Conservation (phyloP, 2,797 vertebrate species). For the Dermochelys coriacea region DNA sequence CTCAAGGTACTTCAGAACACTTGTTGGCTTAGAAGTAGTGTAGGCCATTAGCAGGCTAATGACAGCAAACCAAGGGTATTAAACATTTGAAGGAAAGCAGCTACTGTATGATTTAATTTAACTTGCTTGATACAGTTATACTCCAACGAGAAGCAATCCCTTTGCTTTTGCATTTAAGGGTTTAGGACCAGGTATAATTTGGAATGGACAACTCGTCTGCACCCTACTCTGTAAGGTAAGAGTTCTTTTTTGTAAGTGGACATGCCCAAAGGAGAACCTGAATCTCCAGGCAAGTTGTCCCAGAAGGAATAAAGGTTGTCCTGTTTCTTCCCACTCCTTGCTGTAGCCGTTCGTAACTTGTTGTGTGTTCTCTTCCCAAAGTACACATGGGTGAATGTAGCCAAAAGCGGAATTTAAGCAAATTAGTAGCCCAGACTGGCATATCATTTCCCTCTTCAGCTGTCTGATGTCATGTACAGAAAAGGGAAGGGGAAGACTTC, state of each 20-base stretch:
- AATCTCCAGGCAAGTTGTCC: not conserved
- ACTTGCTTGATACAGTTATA: not conserved
- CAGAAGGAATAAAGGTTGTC: not conserved
- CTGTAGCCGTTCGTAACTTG: not conserved
- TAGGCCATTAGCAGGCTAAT: constrained; percentile 23
- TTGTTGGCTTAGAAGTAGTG: constrained; percentile 23
- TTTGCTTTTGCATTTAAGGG: constrained; percentile 1
- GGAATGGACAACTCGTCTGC: not conserved
- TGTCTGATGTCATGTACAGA: not conserved
- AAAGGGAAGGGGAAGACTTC: not conserved
- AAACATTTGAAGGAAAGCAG: constrained; percentile 44
- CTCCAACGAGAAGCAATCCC: not conserved
- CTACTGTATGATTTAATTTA: constrained; percentile 22
- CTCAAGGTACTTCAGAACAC: constrained; percentile 19
- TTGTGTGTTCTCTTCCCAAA: not conserved
- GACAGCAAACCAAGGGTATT: constrained; percentile 41
- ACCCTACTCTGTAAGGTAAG: not conserved
- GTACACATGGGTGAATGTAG: not conserved
- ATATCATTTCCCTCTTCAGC: not conserved
- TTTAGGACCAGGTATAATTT: not conserved
- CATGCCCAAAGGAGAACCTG: not conserved
- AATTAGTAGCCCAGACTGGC: not conserved
- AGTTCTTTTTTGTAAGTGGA: not conserved
- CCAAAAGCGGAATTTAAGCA: not conserved
- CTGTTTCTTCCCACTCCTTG: not conserved